Base-by-base conservation (phyloP, 2,113 vertebrate species). In the Desmodus rotundus region DNA sequence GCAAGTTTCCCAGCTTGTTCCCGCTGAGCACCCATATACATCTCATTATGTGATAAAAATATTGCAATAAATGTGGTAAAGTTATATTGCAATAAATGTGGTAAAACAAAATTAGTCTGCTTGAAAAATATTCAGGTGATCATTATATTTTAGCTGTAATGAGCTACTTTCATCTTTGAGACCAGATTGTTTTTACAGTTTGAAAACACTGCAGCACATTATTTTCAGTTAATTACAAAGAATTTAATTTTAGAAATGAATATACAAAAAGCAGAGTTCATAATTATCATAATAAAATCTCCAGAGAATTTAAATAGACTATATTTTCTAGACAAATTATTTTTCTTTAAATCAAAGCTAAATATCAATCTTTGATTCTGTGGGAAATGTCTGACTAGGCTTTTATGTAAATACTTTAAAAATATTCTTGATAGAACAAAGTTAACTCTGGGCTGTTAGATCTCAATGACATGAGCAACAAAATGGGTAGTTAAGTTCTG, bases 241-340 rank as follows among this genome's bases (percentile, higher is more conserved):
- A 96, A 94, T 93, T 97, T 96, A 92, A 94, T 96, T 94, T 88
- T 93, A 94, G 68, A 94, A 78, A 85, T 47, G 70, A 77, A 81
- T 94, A 84, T 85, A 92, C 73, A 93, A 86, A 95, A 95, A 81
- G 47, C 22, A 78, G 9, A 70, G 61, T 86, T 88, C 61, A 87
- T 91, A 77, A 95, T 94, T 95, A 96, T 95, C 47, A 92, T 91
- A 73, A 93, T 78, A 89, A 86, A 86, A 61, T 89, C 89, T 93
- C 82, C 33, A 67, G 92, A 56, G 43, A 73, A 73, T 89, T 94
- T 88, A 89, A 89, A 86, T 90, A 28, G 20, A 13, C 67, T 95
- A 22, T 67, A 87, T 92, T 96, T 92, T 89, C 65, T 74, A 65
- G 31, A 88, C 9, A 95, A 95, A 88, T 26, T 83, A 77, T 86